Percentiles rank a stretch among this genome's conserved stretches.
Conservation (phyloP, 1,140 invertebrate genomes). For the Zophobas morio region DNA sequence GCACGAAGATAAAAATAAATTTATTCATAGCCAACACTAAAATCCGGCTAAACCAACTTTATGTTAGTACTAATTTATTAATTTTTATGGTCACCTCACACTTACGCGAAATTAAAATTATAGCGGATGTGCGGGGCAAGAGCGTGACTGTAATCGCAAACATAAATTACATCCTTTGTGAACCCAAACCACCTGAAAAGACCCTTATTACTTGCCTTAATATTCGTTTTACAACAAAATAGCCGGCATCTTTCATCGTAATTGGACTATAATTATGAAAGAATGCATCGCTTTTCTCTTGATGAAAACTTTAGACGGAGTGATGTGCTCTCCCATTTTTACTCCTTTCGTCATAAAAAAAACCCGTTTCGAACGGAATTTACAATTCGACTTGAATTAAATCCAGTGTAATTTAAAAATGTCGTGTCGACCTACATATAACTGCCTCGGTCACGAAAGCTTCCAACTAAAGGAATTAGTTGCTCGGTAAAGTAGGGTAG, state of each 20-base stretch:
- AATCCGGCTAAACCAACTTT: no score
- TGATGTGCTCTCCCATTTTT: neutral
- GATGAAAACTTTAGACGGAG: constrained; percentile 8
- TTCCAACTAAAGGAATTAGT: constrained; percentile 9
- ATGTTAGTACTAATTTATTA: no score
- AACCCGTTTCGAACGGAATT: constrained; percentile 2
- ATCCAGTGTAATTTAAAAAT: constrained; percentile 31
- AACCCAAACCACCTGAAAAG: neutral
- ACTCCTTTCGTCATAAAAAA: constrained; percentile 2
- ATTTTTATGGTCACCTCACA: no score
- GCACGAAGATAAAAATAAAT: neutral
- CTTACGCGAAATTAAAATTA: no score
- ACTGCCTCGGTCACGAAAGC: constrained; percentile 15
- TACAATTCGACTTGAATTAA: constrained; percentile 30
- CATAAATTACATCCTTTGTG: neutral
- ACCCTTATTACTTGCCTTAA: neutral
- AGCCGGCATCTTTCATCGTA: neutral
- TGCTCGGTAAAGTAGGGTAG: constrained; percentile 8
- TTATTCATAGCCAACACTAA: no score
- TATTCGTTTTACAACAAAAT: neutral
- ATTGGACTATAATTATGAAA: constrained; percentile 3
- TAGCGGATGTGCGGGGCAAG: no score
- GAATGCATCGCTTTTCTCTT: neutral
- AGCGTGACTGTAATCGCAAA: neutral
- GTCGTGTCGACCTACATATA: constrained; percentile 14